Evolutionary conservation across 2,113 vertebrate genomes (phyloP).

Genomic region (Columba janthina): DNA sequence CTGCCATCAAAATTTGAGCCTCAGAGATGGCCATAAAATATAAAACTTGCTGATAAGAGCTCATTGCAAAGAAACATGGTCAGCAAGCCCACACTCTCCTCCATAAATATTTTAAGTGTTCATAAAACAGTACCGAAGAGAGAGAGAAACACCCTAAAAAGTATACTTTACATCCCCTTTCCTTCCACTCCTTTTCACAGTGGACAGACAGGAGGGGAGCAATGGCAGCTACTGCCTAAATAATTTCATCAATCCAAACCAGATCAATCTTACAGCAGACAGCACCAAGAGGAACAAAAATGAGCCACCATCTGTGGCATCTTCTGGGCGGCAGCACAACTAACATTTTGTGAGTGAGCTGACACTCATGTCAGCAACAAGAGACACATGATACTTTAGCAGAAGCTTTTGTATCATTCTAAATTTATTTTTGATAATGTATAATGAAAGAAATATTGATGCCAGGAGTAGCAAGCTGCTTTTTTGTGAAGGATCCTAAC

Average conservation of each 20-base stretch:
- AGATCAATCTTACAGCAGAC: constrained; percentile 46
- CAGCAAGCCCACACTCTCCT: not conserved
- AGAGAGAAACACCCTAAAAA: not conserved
- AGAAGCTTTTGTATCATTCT: constrained; percentile 13
- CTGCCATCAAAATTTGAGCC: not conserved
- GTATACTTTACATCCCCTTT: not conserved
- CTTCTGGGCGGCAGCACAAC: constrained; percentile 9
- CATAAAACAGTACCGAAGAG: not conserved
- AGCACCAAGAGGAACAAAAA: constrained; percentile 13
- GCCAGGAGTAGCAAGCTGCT: not conserved
- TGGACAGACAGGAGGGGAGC: constrained; percentile 4
- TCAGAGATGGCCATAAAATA: not conserved
- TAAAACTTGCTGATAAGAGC: not conserved
- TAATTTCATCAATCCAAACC: not conserved
- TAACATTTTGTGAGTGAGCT: constrained; percentile 1
- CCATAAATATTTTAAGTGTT: constrained; percentile 32
- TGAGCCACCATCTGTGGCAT: constrained; percentile 20
- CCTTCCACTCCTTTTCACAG: not conserved
- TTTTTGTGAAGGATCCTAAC: not conserved
- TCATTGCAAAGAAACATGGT: not conserved
- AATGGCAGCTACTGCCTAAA: constrained; percentile 18
- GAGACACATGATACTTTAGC: not conserved
- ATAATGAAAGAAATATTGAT: constrained; percentile 6
- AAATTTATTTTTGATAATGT: not conserved
- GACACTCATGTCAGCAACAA: constrained; percentile 2